These are phyloP conservation scores for Campodea augens DNA, from an alignment of 1,140 invertebrate species.

Conservation along the genomic window DNA sequence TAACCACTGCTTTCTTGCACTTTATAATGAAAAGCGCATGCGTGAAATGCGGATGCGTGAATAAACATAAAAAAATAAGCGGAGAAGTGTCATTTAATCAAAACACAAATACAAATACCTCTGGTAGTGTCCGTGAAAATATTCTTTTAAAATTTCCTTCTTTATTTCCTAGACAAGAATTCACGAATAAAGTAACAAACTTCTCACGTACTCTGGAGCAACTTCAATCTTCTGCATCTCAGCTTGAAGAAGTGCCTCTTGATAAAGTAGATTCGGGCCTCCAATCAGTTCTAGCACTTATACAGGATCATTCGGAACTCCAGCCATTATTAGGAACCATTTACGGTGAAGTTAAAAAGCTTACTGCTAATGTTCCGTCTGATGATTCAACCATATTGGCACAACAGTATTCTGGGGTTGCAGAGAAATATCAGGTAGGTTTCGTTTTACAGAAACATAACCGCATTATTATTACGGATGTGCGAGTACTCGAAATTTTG, in stretches of 20 bases:
- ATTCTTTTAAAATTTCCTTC: too few relatives aligned
- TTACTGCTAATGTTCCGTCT: slow-evolving; percentile 42
- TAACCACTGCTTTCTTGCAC: too few relatives aligned
- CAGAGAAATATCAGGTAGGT: slow-evolving; percentile 43
- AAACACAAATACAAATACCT: too few relatives aligned
- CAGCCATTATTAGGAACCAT: slow-evolving; percentile 48
- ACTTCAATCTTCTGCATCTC: slow-evolving; percentile 46
- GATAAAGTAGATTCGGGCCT: slow-evolving; percentile 56
- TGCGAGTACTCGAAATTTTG: neutral
- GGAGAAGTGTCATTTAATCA: too few relatives aligned
- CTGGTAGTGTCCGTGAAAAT: too few relatives aligned
- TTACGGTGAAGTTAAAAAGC: slow-evolving; percentile 59
- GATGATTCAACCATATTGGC: slow-evolving; percentile 50
- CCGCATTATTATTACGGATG: neutral
- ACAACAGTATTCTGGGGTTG: slow-evolving; percentile 48
- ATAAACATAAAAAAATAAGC: too few relatives aligned
- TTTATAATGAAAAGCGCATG: too few relatives aligned
- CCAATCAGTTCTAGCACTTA: slow-evolving; percentile 53
- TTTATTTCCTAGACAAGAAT: slow-evolving; percentile 43
- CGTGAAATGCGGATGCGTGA: too few relatives aligned
- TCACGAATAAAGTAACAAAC: slow-evolving; percentile 54
- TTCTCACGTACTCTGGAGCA: slow-evolving; percentile 70
- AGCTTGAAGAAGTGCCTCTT: slow-evolving; percentile 56
- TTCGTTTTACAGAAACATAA: neutral
- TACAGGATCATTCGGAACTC: slow-evolving; percentile 63